A percentile compares a stretch with the other conserved stretches of the same genome.
Conservation (phyloP, 2,797 vertebrate species). For the Enteromius unitaeniatus region DNA sequence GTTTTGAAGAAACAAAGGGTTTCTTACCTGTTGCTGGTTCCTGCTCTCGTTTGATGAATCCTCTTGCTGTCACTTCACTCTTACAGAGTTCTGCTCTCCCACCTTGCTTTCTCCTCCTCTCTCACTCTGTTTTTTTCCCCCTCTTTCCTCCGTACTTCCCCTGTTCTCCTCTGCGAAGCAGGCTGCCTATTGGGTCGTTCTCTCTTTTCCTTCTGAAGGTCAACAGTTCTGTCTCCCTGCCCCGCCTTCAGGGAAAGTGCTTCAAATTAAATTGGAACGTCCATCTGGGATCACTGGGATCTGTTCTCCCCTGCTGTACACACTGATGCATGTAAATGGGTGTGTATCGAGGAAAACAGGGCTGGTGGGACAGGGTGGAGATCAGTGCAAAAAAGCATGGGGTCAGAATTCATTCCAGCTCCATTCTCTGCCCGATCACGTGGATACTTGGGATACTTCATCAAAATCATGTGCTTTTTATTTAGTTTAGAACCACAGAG, state of each 20-base stretch:
- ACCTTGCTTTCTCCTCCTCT: conserved; percentile 63
- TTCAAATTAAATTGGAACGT: conserved; percentile 50
- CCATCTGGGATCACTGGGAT: conserved; percentile 46
- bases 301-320: conserved; percentile 30
- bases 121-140: conserved; percentile 46
- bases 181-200: conserved; percentile 51
- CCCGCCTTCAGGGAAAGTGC: conserved; percentile 48
- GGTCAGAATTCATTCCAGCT: conserved; percentile 16
- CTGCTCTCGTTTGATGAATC: conserved; percentile 75
- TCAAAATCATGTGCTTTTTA: conserved; percentile 45
- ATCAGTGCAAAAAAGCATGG: conserved; percentile 15
- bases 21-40: conserved; percentile 82
- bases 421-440: conserved; percentile 30
- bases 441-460: conserved; percentile 23
- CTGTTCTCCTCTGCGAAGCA: conserved; percentile 46
- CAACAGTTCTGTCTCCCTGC: conserved; percentile 57
- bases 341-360: background rate
- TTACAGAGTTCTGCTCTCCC: conserved; percentile 68
- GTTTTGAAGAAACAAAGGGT: conserved; percentile 49
- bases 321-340: conserved; percentile 26
- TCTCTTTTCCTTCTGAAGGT: conserved; percentile 59
- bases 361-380: conserved; percentile 14
- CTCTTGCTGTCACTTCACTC: conserved; percentile 50
- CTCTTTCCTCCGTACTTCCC: conserved; percentile 53
- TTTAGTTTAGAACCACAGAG: conserved; percentile 37